A percentile compares a stretch with the other conserved stretches of the same genome.
Conservation (phyloP, 2,888 invertebrate species). For the Petrolisthes cinctipes region DNA sequence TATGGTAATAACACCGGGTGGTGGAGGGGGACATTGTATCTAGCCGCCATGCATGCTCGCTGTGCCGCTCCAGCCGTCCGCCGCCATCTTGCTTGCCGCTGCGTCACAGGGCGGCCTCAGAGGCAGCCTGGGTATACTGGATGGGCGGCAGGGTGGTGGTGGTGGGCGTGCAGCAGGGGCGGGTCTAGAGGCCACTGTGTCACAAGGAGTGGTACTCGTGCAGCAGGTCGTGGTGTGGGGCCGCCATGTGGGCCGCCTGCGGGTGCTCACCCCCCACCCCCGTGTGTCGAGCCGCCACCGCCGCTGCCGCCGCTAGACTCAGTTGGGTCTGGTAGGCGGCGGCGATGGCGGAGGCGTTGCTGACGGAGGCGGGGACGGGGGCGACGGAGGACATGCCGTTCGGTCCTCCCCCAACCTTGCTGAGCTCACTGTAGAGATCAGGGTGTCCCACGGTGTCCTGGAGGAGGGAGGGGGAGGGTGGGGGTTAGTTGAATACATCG, state of each 20-base stretch:
- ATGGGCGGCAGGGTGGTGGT: conserved; percentile 23
- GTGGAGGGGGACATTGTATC: not conserved
- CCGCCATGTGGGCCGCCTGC: conserved; percentile 49
- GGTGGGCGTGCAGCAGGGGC: conserved; percentile 33
- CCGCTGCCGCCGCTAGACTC: conserved; percentile 63
- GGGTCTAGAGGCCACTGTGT: conserved; percentile 58
- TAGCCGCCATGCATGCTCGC: not conserved
- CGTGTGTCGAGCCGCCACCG: conserved; percentile 53
- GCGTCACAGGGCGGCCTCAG: conserved; percentile 4
- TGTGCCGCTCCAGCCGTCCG: not conserved
- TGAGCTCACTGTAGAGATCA: conserved; percentile 64
- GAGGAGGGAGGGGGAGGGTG: not conserved
- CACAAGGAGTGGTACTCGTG: conserved; percentile 65
- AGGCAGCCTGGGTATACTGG: not conserved
- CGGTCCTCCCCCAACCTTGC: conserved; percentile 57
- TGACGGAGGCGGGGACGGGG: conserved; percentile 59
- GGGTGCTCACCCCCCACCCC: conserved; percentile 33
- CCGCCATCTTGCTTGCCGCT: not conserved
- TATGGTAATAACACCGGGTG: not conserved
- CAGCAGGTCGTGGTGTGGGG: conserved; percentile 61
- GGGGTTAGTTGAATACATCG: conserved; percentile 3
- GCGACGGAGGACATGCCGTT: conserved; percentile 62
- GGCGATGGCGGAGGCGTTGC: conserved; percentile 64
- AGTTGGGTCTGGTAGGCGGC: conserved; percentile 64
- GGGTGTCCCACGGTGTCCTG: conserved; percentile 62